A percentile compares a stretch with the other conserved stretches of the same genome.
Conservation (phyloP, 2,113 vertebrate species). For the Esox niger region DNA sequence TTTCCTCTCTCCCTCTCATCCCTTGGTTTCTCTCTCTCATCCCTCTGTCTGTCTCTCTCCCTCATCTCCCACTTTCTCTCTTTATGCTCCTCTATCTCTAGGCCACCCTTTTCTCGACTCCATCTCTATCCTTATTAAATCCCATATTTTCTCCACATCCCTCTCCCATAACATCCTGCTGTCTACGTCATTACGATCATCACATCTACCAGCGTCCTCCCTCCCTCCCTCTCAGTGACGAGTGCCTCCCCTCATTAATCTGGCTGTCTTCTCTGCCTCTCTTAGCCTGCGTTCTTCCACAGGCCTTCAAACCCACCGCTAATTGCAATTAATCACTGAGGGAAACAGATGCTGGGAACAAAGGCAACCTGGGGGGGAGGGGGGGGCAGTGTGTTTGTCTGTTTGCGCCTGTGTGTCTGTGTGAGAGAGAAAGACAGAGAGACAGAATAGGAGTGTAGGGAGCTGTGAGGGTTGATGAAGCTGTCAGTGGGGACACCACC, state of each 20-base stretch:
- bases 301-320: conserved; percentile 92
- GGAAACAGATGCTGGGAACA: conserved; percentile 98
- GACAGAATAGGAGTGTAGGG: conserved; percentile 30
- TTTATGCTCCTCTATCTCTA: too few species aligned
- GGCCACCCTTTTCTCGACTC: conserved; percentile 27
- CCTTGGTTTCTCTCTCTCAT: too few species aligned
- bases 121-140: conserved; percentile 43
- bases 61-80: too few species aligned
- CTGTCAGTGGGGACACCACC: conserved; percentile 73
- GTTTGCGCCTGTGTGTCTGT: not conserved
- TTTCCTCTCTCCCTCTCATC: too few species aligned
- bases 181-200: too few species aligned
- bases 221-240: conserved; percentile 69
- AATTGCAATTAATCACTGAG: conserved; percentile 99
- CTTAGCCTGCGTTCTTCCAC: conserved; percentile 91
- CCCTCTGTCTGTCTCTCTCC: too few species aligned
- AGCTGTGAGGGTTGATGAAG: conserved; percentile 79
- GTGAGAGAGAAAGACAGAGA: too few species aligned
- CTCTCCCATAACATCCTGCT: conserved; percentile 28
- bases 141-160: too few species aligned
- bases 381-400: conserved; percentile 9
- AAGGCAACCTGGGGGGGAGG: conserved; percentile 77
- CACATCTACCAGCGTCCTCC: not conserved
- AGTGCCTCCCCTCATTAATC: conserved; percentile 95
- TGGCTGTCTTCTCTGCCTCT: conserved; percentile 90